Evolutionary conservation across 2,888 invertebrate genomes (phyloP).

Genomic region (Apotomis capreana): DNA sequence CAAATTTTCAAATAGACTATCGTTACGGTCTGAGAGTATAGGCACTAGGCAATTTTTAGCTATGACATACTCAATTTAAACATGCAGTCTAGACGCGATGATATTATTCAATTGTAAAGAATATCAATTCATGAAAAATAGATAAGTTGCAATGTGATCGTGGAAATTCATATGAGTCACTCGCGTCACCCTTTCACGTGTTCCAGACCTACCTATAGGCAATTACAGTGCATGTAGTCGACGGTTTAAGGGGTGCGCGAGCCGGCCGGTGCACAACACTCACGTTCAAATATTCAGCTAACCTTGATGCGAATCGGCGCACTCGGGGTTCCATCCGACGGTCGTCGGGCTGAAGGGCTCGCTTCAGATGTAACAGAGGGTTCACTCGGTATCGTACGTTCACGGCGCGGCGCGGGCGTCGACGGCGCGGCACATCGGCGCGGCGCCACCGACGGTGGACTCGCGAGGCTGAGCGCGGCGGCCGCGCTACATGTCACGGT

Average conservation of each 20-base stretch:
- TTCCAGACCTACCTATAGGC: constrained; percentile 71
- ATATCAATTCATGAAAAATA: constrained; percentile 19
- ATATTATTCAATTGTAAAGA: background rate
- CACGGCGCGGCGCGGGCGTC: constrained; percentile 65
- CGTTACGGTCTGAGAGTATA: constrained; percentile 31
- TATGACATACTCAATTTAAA: constrained; percentile 14
- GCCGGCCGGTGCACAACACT: constrained; percentile 76
- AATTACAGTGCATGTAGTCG: constrained; percentile 61
- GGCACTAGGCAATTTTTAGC: constrained; percentile 17
- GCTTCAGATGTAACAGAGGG: constrained; percentile 73
- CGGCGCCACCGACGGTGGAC: constrained; percentile 75
- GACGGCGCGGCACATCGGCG: constrained; percentile 77
- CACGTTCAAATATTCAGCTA: constrained; percentile 81
- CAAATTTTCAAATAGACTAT: constrained; percentile 19
- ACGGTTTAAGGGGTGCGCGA: constrained; percentile 66
- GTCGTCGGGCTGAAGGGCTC: constrained; percentile 77
- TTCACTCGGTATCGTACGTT: constrained; percentile 59
- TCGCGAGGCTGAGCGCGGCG: constrained; percentile 74
- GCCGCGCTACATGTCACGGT: constrained; percentile 80
- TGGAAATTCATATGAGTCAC: constrained; percentile 68
- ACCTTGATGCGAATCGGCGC: constrained; percentile 83
- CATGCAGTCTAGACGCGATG: constrained; percentile 24
- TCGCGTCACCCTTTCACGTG: constrained; percentile 65
- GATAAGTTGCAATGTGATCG: constrained; percentile 39
- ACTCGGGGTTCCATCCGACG: constrained; percentile 83